Base-by-base conservation (phyloP, 1,140 invertebrate genomes). In the Globodera rostochiensis region DNA sequence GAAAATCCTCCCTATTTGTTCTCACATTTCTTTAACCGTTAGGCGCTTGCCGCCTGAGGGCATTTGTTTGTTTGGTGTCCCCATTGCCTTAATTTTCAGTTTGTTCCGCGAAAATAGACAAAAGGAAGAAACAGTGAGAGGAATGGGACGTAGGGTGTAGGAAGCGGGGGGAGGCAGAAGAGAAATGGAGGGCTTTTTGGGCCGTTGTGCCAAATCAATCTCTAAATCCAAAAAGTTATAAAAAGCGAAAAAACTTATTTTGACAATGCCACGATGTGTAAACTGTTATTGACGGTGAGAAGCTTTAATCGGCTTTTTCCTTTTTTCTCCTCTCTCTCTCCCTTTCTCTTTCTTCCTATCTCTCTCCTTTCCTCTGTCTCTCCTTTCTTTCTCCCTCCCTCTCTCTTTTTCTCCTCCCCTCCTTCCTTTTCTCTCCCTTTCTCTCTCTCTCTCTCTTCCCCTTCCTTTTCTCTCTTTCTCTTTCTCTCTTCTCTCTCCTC, bases 341-440 rank as follows among this genome's bases (percentile, higher is more conserved):
- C 19, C 49, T 73, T 19, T 71, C 69, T 71, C 69, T 71, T 21
- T 73, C 71, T 73, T 13, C 19, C 71, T 73, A 21, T 50, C 19
- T 47, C 49, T 50, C 71, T 64, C 6, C 6, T 25, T 19, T 13
- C 19, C 71, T 36, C 71, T 50, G 9, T 46, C 69, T 46, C 69
- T 70, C 69, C 69, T 70, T 6, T 70, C 0, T 13, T 4, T 13
- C 46, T 70, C 46, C 6, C 7, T 70, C 69, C 13, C 46, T 46
- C 46, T 4, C 69, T 46, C 69, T 46, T 4, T 6, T 6, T 46
- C 46, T 70, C 36, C 36, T 36, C 36, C 3, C 36, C 36, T 36
- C 3, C 36, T 36, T 3, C 3, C 36, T 36, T 46, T 6, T 11
- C 69, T 70, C 69, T 70, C 45, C 25, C 25, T 25, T 1, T 36